phyloP scores from a whole-genome alignment of 1,140 invertebrate genomes.

The Neodiprion fabricii region DNA sequence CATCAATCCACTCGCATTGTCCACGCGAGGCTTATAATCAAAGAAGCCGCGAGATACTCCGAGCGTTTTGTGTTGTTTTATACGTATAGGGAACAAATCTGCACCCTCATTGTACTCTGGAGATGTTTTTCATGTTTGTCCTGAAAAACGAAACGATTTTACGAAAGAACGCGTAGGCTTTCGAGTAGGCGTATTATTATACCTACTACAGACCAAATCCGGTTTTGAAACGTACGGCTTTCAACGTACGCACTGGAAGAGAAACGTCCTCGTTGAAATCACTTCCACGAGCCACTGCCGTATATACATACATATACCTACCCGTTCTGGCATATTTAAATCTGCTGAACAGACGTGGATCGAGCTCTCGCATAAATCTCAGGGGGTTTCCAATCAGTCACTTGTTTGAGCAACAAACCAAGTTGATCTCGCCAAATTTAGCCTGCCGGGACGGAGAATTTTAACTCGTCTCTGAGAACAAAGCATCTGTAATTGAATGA shows the following conservation, averaged over 20 bases:
- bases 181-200: not conserved
- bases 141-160: not conserved
- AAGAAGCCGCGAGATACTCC: too few relatives aligned
- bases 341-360: not conserved
- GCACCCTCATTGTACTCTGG: too few relatives aligned
- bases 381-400: conserved; percentile 5
- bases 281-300: not conserved
- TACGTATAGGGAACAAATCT: too few relatives aligned
- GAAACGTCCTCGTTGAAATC: conserved; percentile 5
- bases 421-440: not conserved
- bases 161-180: not conserved
- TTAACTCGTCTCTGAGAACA: not conserved
- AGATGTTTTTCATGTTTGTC: not conserved
- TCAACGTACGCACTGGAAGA: not conserved
- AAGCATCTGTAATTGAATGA: not conserved
- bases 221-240: not conserved
- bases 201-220: not conserved
- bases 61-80: too few relatives aligned
- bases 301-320: not conserved
- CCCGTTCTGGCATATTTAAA: conserved; percentile 5
- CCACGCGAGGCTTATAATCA: too few relatives aligned
- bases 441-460: not conserved
- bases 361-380: not conserved
- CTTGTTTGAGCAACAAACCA: not conserved
- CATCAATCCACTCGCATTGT: too few relatives aligned